Base-by-base conservation (phyloP, 2,113 vertebrate genomes). In the Struthidea cinerea region DNA sequence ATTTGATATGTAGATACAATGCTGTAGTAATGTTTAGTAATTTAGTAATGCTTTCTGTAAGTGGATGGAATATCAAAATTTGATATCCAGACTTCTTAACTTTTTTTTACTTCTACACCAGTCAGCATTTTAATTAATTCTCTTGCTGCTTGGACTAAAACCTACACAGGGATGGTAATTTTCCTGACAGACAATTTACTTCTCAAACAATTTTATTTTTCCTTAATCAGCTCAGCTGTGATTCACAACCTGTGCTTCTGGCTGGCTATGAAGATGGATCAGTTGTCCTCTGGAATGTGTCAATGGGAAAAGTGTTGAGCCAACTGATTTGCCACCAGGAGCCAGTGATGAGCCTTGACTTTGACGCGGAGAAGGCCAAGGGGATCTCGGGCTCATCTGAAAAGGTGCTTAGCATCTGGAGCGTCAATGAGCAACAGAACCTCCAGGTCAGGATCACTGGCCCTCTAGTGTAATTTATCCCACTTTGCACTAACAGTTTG, bases 191-290 rank as follows among this genome's bases (percentile, higher is more conserved):
- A 35, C 16, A 52, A 13, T 64, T 71, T 71, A 23, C n/a, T 57
- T 85, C 50, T 87, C 44, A 75, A 75, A 92, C 61, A 23, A 35
- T 77, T 87, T 61, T 76, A 33, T 50, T 92, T 73, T 94, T 65
- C 5, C 85, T 92, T 68, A 18, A 55, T 16, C 96, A 99, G 99
- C 97, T 98, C 18, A 74, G 57, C 73, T 93, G 97, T 13, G 98
- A 97, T 75, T 60, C 94, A 23, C 97, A 96, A 49, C 99, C 99
- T 11, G 91, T 98, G 80, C 98, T 99, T 76, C 91, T 99, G 96
- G 98, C 98, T 15, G 99, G 99, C 75, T 99, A 99, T 22, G 99
- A 99, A 98, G 98, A 99, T 3, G 99, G 99, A 82, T 99, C 99
- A 6, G 95, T 99, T 91, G 74, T 98, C 93, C 98, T 99, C 82